Evolutionary conservation across 2,113 vertebrate genomes (phyloP), one percentile per base, ranked within the genome.

Genomic region (Pelvicachromis taeniatus): DNA sequence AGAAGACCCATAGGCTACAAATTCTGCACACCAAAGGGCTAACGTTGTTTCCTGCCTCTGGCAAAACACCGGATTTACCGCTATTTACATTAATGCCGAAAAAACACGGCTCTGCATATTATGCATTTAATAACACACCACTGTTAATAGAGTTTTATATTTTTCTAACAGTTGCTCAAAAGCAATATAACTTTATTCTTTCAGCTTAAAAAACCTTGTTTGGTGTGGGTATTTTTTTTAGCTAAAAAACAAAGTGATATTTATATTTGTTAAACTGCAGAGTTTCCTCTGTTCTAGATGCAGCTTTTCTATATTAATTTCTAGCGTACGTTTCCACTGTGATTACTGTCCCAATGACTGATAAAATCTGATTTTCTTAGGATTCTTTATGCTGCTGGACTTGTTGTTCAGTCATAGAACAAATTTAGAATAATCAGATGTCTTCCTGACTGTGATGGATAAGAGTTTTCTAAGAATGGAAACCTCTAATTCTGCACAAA

Each of bases 381-480:
- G 12, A 4, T 42, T 70, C 40, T 70, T 45, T 26, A 45, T 2
- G 3, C 13, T 17, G 21, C 38, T 45, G 21, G 45, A 4, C 45
- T 40, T 45, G 8, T 38, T 70, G 38, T 45, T 70, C 0, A 1
- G 21, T 21, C 6, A 38, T 7, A 26, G 65, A 26, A 70, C 13
- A 45, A 0, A 68, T 0, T 45, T 23, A 10, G 38, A 26, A 70
- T 10, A 0, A 45, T 45, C 38, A 4, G 38, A 45, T 10, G n/a
- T 70, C 63, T 70, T 70, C 65, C 65, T 45, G 40, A 10, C 1
- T 26, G 38, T 70, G 21, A 45, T 45, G 21, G 40, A 70, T 45
- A 16, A 26, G 38, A 1, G 40, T 17, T 26, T 45, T 45, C 38
- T 45, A 26, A 11, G 65, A 26, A 45, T 45, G 21, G 65, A 70